A percentile compares a stretch with the other conserved stretches of the same genome.
Evolutionary conservation across 2,113 vertebrate species (phyloP).

Genomic region (Perognathus longimembris): DNA sequence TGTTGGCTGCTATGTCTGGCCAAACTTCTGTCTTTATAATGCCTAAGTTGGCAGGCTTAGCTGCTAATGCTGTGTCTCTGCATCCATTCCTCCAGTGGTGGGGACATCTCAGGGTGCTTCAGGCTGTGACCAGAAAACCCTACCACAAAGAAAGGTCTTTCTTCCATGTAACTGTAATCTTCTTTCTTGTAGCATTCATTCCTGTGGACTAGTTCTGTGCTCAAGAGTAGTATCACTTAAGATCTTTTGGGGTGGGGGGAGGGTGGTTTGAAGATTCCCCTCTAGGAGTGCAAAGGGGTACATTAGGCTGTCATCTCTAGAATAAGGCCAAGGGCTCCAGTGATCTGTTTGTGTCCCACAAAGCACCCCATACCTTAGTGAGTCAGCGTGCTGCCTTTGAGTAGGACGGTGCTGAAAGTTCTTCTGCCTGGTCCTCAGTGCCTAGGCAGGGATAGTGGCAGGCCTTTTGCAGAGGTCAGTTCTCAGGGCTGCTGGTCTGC

Average conservation of each 20-base stretch:
- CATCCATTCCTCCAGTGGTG: background rate
- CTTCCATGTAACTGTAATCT: background rate
- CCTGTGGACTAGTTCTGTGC: background rate
- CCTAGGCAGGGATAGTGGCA: background rate
- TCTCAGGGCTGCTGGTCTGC: too few relatives aligned
- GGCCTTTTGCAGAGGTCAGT: too few relatives aligned
- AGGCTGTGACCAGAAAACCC: background rate
- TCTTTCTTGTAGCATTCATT: conserved; percentile 23
- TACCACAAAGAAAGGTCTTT: background rate
- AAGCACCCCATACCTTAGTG: background rate
- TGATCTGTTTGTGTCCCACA: background rate
- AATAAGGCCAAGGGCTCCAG: background rate
- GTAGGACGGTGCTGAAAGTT: background rate
- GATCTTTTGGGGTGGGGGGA: background rate
- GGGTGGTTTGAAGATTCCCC: background rate
- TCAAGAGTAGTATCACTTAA: background rate
- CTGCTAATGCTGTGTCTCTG: background rate
- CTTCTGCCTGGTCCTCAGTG: background rate
- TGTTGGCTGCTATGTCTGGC: too few relatives aligned
- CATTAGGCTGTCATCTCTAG: background rate
- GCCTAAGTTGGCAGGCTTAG: background rate
- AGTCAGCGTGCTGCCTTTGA: background rate
- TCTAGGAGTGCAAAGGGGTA: background rate
- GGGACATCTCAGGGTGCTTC: background rate
- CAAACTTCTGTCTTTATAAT: background rate